Evolutionary conservation across 2,113 vertebrate species (phyloP).

Genomic region (Menidia beryllina): DNA sequence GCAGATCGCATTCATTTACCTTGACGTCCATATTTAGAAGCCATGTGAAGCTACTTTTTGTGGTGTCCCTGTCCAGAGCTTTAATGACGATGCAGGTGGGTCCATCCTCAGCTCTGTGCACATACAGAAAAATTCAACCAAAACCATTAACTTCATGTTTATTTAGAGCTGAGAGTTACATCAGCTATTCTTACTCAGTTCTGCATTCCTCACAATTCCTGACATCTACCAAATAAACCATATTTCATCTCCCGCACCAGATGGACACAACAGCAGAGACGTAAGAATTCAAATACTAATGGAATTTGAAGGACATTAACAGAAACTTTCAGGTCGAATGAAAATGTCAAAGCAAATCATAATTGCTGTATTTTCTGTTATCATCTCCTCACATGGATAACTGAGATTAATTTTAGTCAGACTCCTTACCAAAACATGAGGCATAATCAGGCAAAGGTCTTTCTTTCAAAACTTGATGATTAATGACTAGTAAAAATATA

Average conservation of each 20-base stretch:
- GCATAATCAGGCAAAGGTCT: background rate
- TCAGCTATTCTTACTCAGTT: background rate
- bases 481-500: background rate
- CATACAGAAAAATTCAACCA: background rate
- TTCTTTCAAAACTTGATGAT: background rate
- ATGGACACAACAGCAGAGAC: background rate
- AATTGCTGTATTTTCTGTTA: background rate
- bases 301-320: background rate
- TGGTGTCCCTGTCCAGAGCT: constrained; percentile 37
- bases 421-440: background rate
- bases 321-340: background rate
- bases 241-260: background rate
- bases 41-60: constrained; percentile 82
- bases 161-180: background rate
- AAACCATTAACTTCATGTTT: background rate
- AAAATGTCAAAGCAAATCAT: background rate
- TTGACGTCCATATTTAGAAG: constrained; percentile 87
- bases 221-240: background rate
- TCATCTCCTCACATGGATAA: background rate
- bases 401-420: background rate
- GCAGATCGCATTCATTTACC: no score
- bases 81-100: constrained; percentile 85
- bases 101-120: constrained; percentile 82
- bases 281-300: background rate
- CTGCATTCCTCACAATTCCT: background rate